Evolutionary conservation across 2,888 invertebrate species (phyloP).

Genomic region (Athrips mouffetella): DNA sequence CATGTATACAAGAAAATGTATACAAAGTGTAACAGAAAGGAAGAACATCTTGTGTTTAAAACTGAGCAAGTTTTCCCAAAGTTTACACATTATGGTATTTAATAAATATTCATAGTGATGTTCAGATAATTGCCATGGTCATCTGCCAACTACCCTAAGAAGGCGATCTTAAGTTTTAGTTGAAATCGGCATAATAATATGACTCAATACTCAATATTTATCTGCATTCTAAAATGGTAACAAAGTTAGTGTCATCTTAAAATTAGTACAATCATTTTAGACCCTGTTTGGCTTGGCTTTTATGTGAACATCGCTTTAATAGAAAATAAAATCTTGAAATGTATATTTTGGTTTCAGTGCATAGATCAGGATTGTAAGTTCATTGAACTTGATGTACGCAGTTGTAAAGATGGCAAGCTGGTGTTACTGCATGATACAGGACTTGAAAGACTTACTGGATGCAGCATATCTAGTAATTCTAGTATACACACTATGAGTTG

Average conservation of each 20-base stretch:
- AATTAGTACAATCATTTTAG: too few species aligned
- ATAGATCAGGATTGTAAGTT: conserved; percentile 83
- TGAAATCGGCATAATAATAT: too few species aligned
- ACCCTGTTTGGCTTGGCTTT: too few species aligned
- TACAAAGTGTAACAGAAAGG: background rate
- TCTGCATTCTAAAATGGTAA: too few species aligned
- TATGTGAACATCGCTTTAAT: background rate
- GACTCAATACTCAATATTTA: too few species aligned
- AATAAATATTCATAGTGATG: too few species aligned
- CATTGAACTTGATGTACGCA: conserved; percentile 86
- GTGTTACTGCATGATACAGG: conserved; percentile 87
- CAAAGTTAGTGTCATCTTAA: too few species aligned
- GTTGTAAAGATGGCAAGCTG: conserved; percentile 86
- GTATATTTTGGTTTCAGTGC: conserved; percentile 71
- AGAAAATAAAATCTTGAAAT: background rate
- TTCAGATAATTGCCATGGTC: too few species aligned
- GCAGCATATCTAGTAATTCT: conserved; percentile 69
- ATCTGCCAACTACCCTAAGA: too few species aligned
- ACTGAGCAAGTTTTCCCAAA: too few species aligned
- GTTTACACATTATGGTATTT: too few species aligned
- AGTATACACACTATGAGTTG: conserved; percentile 78
- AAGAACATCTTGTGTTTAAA: background rate
- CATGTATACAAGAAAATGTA: background rate
- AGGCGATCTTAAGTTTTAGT: too few species aligned
- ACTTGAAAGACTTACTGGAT: conserved; percentile 81